Conservation (phyloP, 1,140 invertebrate genomes). For the Cydia pomonella region DNA sequence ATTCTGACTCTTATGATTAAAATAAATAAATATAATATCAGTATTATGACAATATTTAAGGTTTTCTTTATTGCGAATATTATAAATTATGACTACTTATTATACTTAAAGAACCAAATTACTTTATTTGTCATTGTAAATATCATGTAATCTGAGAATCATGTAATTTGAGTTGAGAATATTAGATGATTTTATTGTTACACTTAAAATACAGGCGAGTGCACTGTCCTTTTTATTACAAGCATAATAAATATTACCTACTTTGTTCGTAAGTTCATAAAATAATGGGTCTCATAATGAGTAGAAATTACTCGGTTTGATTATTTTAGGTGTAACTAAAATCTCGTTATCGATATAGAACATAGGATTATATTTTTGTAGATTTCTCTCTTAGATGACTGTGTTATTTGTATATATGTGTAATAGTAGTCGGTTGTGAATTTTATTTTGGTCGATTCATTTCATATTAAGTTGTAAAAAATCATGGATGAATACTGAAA, state of each 20-base stretch:
- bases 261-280: no score
- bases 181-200: conserved; percentile 30
- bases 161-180: conserved; percentile 62
- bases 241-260: background rate
- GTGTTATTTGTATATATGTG: conserved; percentile 36
- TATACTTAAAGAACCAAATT: conserved; percentile 49
- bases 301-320: background rate
- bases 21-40: conserved; percentile 47
- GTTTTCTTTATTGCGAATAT: conserved; percentile 46
- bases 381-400: conserved; percentile 40
- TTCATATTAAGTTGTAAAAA: background rate
- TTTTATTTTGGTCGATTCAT: background rate
- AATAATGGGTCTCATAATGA: no score
- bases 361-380: conserved; percentile 63
- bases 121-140: conserved; percentile 51
- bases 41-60: conserved; percentile 59
- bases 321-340: conserved; percentile 19
- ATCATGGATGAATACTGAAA: background rate
- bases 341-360: conserved; percentile 38
- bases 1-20: conserved; percentile 50
- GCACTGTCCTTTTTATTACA: conserved; percentile 13
- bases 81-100: conserved; percentile 35
- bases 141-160: conserved; percentile 53
- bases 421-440: background rate
- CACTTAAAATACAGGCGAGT: conserved; percentile 23